Base-by-base conservation (phyloP, 2,888 invertebrate genomes). In the Eupelmus urozonus region DNA sequence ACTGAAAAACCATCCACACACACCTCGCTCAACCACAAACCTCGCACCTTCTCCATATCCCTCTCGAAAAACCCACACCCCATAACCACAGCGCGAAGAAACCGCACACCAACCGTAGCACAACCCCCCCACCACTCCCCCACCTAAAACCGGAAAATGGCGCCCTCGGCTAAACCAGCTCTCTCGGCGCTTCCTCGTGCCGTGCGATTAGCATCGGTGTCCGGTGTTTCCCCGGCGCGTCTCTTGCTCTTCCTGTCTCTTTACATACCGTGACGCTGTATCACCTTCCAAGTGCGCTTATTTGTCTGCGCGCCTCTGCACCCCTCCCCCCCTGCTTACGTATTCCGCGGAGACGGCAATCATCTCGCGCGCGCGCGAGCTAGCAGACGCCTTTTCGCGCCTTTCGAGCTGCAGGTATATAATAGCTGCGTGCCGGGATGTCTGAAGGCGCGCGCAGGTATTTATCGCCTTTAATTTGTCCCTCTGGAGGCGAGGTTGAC, bases 151-250 rank as follows among this genome's bases (percentile, higher is more conserved):
- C 49, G 29, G 20, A 18, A 11, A 62, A 16, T 20, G 9, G 9
- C 16, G 7, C 18, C 9, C 16, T 45, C 13, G 16, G 34, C 34
- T 34, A 45, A 45, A 16, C 13, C 2, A 45, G 16, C 13, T 13
- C 4, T 34, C 34, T 13, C 2, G 16, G 9, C 16, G 45, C 51
- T 51, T 65, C 67, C 18, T 53, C 55, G 3, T 13, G 18, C 40
- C 34, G n/a, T 42, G 66, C 34, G 66, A 70, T 70, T 70, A 70
- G 59, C 69, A 70, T 67, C 55, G 40, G 25, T 67, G 67, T 67
- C 67, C 67, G 67, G 67, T 66, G 66, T 53, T 53, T 65, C 13
- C 53, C 34, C 53, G 67, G 7, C 27, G 65, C 27, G 20, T 42
- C 65, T 20, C 25, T 25, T 18, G 18, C 34, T 60, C 34, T 45